Conservation (phyloP, 2,888 invertebrate species). For the Papilio demoleus region DNA sequence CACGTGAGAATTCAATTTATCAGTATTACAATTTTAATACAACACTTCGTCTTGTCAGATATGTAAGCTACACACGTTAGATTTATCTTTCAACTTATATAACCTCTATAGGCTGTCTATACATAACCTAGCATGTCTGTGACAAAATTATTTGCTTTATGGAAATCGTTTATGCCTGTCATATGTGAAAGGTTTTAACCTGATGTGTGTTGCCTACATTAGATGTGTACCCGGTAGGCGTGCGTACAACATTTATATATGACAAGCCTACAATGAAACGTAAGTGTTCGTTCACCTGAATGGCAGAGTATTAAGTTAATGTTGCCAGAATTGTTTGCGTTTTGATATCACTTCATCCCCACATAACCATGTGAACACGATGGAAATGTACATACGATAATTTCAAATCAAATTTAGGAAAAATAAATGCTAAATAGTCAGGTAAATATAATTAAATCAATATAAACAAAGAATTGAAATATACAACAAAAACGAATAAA, state of each 20-base stretch:
- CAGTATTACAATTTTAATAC: slow-evolving; percentile 21
- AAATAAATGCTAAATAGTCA: too few relatives aligned
- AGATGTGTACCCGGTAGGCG: slow-evolving; percentile 1
- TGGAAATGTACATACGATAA: too few relatives aligned
- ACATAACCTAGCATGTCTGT: background rate
- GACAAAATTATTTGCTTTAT: background rate
- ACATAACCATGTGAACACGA: too few relatives aligned
- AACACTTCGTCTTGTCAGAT: slow-evolving; percentile 22
- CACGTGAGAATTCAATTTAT: slow-evolving; percentile 5
- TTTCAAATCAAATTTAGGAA: too few relatives aligned
- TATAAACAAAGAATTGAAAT: too few relatives aligned
- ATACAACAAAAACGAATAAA: too few relatives aligned
- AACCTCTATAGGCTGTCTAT: background rate
- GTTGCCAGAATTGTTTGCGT: slow-evolving; percentile 23
- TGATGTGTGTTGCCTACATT: background rate
- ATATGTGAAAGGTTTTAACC: background rate
- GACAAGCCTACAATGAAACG: slow-evolving; percentile 14
- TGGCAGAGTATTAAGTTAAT: slow-evolving; percentile 20
- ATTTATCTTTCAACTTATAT: too few relatives aligned
- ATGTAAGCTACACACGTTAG: background rate
- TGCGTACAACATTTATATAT: slow-evolving; percentile 26
- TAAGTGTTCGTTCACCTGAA: slow-evolving; percentile 26
- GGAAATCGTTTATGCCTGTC: background rate
- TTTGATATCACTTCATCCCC: slow-evolving; percentile 14
- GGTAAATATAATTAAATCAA: too few relatives aligned